Percentiles rank a stretch among this genome's conserved stretches.
These are phyloP conservation scores for Camelus bactrianus DNA, from an alignment of 2,113 vertebrate species.

Conservation along the genomic window DNA sequence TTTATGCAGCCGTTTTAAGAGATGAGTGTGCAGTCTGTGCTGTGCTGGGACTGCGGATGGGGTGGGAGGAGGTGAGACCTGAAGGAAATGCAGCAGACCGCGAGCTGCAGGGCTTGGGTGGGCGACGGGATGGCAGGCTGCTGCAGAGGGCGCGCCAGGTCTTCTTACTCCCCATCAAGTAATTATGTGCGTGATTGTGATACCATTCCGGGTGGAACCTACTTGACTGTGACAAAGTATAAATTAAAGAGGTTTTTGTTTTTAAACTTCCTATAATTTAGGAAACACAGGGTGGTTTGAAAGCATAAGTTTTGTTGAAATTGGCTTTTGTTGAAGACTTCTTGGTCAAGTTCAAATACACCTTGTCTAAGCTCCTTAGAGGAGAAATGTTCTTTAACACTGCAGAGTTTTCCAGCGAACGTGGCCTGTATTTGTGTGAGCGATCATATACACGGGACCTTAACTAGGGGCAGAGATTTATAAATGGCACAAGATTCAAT, in stretches of 20 bases:
- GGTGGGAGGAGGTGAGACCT: not conserved
- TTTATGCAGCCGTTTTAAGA: not conserved
- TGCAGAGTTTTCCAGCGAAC: no score
- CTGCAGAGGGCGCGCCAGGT: accelerated
- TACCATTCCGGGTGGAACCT: not conserved
- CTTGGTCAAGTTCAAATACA: not conserved
- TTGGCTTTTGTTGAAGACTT: not conserved
- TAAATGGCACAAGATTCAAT: not conserved
- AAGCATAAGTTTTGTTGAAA: not conserved
- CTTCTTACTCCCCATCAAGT: not conserved
- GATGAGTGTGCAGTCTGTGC: accelerated
- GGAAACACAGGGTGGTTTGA: not conserved
- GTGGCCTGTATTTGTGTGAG: no score
- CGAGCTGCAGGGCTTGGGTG: not conserved
- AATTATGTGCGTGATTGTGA: no score
- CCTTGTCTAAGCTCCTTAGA: not conserved
- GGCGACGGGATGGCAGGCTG: not conserved
- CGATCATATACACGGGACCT: not conserved
- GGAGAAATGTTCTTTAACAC: not conserved
- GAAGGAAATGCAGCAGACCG: accelerated
- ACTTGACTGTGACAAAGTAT: not conserved
- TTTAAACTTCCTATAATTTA: not conserved
- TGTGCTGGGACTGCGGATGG: not conserved
- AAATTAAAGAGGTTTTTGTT: not conserved
- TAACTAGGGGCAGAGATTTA: not conserved